Evolutionary conservation across 1,140 invertebrate genomes (phyloP), one percentile per base, ranked within the genome.

Genomic region (Gryon sp.): DNA sequence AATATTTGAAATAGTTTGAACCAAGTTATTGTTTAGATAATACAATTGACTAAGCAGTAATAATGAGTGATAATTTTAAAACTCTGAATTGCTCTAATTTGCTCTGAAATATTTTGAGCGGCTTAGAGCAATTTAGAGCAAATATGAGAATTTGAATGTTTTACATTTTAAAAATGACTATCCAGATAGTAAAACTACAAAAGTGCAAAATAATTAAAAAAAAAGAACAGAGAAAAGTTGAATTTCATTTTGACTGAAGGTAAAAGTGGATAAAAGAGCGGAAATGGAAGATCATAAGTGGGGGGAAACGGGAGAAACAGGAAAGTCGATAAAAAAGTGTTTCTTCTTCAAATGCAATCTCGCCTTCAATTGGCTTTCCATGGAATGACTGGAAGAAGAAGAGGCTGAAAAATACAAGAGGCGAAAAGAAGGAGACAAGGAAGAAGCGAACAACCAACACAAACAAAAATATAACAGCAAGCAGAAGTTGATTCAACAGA

Each of bases 351-450:
- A 75, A 77, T 26, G 52, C 48, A 76, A 81, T 79, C 75, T 78
- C 73, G 73, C 76, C 77, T 81, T 78, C 74, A 77, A 81, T 81
- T 73, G n/a, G 65, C 52, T 60, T 66, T 81, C 50, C 69, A 68
- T 55, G 66, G 73, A 80, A 60, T 46, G 48, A 40, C 52, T 57
- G 20, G 53, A 68, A 66, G 48, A 60, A 55, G 62, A 55, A 74
- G 74, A 79, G n/a, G n/a, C n/a, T n/a, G n/a, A n/a, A n/a, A n/a
- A n/a, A n/a, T n/a, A n/a, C n/a, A n/a, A n/a, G n/a, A n/a, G n/a
- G n/a, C n/a, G n/a, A n/a, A n/a, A n/a, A n/a, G n/a, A n/a, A n/a
- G n/a, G n/a, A n/a, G n/a, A n/a, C n/a, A n/a, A n/a, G n/a, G n/a
- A n/a, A 69, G 62, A 55, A 68, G 66, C 34, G 14, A 22, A 26